Percentiles rank a stretch among this genome's conserved stretches.
Evolutionary conservation across 1,140 invertebrate species (phyloP).

Genomic region (Lamellibrachia luymesi): DNA sequence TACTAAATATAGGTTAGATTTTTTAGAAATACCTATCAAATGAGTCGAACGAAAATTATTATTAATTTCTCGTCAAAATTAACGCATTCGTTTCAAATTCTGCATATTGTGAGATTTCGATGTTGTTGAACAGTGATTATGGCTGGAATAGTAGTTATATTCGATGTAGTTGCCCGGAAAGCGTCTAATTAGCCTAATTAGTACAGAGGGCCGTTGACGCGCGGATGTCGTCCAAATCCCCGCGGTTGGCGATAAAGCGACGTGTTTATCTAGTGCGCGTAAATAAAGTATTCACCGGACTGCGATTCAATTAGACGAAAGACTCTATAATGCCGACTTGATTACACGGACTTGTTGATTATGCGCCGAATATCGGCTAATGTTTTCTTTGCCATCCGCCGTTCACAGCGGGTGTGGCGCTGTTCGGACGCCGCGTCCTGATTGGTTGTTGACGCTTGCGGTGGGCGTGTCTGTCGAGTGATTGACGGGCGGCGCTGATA

Average conservation of each 20-base stretch:
- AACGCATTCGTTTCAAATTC: background rate
- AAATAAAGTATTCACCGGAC: conserved; percentile 5
- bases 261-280: background rate
- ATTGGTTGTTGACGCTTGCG: background rate
- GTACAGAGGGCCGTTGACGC: background rate
- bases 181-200: background rate
- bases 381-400: background rate
- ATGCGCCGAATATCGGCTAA: background rate
- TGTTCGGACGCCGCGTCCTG: background rate
- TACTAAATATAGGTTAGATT: too few relatives aligned
- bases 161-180: background rate
- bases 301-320: conserved; percentile 5
- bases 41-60: too few relatives aligned
- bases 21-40: too few relatives aligned
- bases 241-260: background rate
- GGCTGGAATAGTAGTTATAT: background rate
- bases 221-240: background rate
- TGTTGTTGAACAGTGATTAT: background rate
- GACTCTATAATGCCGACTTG: conserved; percentile 4
- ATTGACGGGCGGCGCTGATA: background rate
- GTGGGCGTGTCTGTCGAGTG: background rate
- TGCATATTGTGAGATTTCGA: background rate
- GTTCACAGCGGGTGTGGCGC: background rate
- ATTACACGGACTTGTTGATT: background rate
- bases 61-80: background rate